Percentiles rank a stretch among this genome's conserved stretches.
phyloP scores from a whole-genome alignment of 2,888 invertebrate species.

The Physocephala rufipes region DNA sequence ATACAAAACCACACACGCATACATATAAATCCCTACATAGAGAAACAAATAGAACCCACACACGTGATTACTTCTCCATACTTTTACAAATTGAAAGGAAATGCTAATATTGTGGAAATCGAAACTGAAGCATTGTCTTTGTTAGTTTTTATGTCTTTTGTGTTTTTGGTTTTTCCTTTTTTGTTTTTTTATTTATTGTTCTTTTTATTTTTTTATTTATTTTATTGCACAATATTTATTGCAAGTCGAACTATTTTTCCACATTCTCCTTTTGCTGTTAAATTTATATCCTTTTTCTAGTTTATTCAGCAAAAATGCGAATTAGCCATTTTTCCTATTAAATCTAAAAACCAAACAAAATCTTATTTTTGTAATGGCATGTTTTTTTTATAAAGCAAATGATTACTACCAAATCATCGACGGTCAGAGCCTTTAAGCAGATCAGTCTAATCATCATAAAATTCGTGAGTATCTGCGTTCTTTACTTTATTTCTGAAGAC shows the following conservation, averaged over 20 bases:
- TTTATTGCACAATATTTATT: conserved; percentile 6
- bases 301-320: conserved; percentile 26
- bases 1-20: conserved; percentile 30
- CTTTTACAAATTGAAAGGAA: conserved; percentile 52
- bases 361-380: conserved; percentile 20
- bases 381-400: conserved; percentile 16
- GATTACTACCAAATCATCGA: not conserved
- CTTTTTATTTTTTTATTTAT: conserved; percentile 25
- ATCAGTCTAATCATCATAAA: conserved; percentile 27
- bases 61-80: conserved; percentile 19
- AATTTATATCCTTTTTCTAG: conserved; percentile 29
- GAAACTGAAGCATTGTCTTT: conserved; percentile 53
- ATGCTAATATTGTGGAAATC: conserved; percentile 64
- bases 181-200: conserved; percentile 17
- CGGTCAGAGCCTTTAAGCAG: not conserved
- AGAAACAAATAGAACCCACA: conserved; percentile 23
- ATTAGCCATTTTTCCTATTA: conserved; percentile 27
- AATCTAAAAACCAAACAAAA: conserved; percentile 27
- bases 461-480: conserved; percentile 19
- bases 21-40: conserved; percentile 33
- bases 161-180: not conserved
- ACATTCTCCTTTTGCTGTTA: conserved; percentile 2
- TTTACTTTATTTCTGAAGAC: not conserved
- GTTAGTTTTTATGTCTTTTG: conserved; percentile 9
- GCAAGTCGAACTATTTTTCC: too few species aligned